Evolutionary conservation across 2,888 invertebrate species (phyloP), one percentile per base, ranked within the genome.

Genomic region (Steromphala cineraria): DNA sequence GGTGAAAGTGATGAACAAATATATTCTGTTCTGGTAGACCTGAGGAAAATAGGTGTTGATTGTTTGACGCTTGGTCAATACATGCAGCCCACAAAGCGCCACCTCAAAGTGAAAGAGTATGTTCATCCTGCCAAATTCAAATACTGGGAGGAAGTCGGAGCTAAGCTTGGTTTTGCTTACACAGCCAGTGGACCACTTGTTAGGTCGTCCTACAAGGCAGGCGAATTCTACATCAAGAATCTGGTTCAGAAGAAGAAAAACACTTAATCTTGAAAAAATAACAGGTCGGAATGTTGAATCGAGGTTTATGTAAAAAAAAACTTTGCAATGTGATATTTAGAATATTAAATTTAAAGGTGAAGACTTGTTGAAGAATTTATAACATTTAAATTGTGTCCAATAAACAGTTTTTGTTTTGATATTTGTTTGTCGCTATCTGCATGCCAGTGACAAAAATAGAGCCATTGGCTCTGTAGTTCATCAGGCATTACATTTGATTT

Each of bases 1-100:
- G 95, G 95, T n/a, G 93, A 93, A 83, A 93, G 89, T 2, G 93
- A 93, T 83, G 91, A 91, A 5, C 90, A 93, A 84, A 84, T 99
- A 8, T 95, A 96, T 89, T 96, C 96, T 93, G 97, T 98, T 0
- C 95, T 99, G 95, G 95, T 95, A 96, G 98, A 99, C 94, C 94
- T 99, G 74, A 95, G 96, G 80, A 94, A 94, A 36, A 87, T 95
- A 0, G 97, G 96, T 53, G 99, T 99, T 0, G 99, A 99, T 94
- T 99, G 99, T 92, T 94, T 99, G 0, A 99, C 99, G 0, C 94
- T 99, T 5, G 99, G 99, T 0, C 99, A 99, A 92, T 99, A 99
- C 94, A 99, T 99, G 99, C 99, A 99, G 93, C 99, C 99, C 0
- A 99, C 99, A 0, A 99, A 98, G 91, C 95, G 96, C 10, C 99